A percentile compares a stretch with the other conserved stretches of the same genome.
Evolutionary conservation across 2,113 vertebrate genomes (phyloP).

Genomic region (Sclerurus mexicanus): DNA sequence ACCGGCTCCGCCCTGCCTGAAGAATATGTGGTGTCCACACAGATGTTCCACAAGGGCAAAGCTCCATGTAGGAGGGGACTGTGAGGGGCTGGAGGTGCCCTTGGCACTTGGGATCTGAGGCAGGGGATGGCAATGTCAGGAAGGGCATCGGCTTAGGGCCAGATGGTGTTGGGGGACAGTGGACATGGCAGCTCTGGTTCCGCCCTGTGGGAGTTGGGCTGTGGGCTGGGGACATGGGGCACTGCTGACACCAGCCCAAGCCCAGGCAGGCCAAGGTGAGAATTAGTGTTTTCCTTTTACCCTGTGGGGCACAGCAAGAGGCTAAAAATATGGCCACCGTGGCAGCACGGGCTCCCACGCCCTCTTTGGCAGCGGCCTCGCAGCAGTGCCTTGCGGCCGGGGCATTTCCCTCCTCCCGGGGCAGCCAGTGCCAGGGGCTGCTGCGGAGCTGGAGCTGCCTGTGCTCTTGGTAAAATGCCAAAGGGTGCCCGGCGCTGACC

Average conservation of each 20-base stretch:
- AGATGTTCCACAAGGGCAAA: not conserved
- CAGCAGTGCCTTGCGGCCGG: not conserved
- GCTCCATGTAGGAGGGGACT: accelerated
- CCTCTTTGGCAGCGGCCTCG: not conserved
- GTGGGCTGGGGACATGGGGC: not conserved
- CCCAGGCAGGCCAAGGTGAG: not conserved
- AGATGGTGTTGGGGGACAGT: accelerated
- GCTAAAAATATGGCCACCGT: not conserved
- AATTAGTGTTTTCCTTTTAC: slow-evolving; percentile 26
- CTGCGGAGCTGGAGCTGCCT: not conserved
- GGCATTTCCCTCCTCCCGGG: not conserved
- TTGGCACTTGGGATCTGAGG: accelerated
- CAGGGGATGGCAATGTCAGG: accelerated
- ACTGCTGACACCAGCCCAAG: not conserved
- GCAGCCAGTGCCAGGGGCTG: slow-evolving; percentile 40
- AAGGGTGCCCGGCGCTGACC: not conserved
- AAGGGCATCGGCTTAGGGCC: accelerated
- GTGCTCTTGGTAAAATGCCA: slow-evolving; percentile 23
- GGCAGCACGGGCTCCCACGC: not conserved
- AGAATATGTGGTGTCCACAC: accelerated
- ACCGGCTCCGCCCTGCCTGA: not conserved
- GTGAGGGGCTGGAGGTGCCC: not conserved
- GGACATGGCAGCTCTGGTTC: not conserved
- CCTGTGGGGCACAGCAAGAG: not conserved
- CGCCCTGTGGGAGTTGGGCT: not conserved